Percentiles rank a stretch among this genome's conserved stretches.
Evolutionary conservation across 2,113 vertebrate genomes (phyloP).

Genomic region (Phocoena sinus): DNA sequence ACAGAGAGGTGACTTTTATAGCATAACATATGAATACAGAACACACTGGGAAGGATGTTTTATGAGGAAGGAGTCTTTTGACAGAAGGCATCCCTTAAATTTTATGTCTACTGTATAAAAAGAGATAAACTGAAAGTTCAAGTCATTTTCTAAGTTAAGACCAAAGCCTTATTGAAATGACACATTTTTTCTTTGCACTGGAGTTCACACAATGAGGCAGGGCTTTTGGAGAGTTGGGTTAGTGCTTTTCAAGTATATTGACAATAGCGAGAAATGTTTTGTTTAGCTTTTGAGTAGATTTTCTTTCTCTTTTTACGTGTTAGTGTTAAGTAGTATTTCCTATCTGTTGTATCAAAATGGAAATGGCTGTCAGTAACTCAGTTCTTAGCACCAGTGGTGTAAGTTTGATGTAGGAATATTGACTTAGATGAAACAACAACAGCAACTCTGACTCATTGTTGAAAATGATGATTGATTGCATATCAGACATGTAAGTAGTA

Average conservation of each 20-base stretch:
- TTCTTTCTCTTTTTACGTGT: not conserved
- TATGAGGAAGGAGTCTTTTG: conserved; percentile 38
- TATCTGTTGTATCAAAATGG: not conserved
- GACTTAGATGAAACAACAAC: not conserved
- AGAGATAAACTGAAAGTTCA: conserved; percentile 64
- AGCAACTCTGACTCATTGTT: not conserved
- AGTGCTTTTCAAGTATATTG: conserved; percentile 17
- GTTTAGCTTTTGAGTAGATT: not conserved
- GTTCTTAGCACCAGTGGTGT: not conserved
- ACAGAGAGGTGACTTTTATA: conserved; percentile 17
- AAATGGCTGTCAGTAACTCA: not conserved
- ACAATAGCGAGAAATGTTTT: conserved; percentile 7
- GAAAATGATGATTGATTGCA: not conserved
- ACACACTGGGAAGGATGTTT: not conserved
- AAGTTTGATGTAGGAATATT: not conserved
- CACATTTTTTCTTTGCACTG: not conserved
- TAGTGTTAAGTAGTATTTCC: conserved; percentile 17
- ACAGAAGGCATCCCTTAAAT: conserved; percentile 36
- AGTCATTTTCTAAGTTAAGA: conserved; percentile 50
- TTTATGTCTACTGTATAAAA: conserved; percentile 66
- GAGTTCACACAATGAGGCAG: not conserved
- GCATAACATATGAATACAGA: not conserved
- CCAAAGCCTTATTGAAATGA: conserved; percentile 49
- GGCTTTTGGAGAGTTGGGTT: not conserved
- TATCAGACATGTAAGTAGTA: not conserved